These are phyloP conservation scores for Thereva unica DNA, from an alignment of 2,888 invertebrate genomes.

Conservation along the genomic window DNA sequence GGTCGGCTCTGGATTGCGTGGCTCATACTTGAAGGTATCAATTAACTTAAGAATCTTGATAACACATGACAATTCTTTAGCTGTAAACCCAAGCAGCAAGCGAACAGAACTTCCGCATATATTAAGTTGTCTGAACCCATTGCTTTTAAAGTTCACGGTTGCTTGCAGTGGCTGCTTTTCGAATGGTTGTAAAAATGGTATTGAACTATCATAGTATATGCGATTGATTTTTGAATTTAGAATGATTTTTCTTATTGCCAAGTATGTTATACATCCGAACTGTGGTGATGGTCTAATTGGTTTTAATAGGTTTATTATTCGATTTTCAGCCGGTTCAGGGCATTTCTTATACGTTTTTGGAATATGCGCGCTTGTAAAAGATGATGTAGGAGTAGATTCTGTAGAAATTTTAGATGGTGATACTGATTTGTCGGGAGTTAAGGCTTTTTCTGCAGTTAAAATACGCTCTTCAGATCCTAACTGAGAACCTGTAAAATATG, in stretches of 20 bases:
- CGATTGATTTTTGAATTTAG: neutral
- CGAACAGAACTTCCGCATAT: constrained; percentile 7
- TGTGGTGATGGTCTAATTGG: neutral
- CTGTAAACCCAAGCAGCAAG: constrained; percentile 19
- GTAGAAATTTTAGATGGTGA: neutral
- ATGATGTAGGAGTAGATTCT: neutral
- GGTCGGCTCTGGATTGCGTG: neutral
- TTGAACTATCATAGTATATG: neutral
- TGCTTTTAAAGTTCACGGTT: constrained; percentile 13
- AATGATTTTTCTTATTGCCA: constrained; percentile 4
- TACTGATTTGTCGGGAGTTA: neutral
- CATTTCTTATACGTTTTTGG: neutral
- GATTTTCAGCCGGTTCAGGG: neutral
- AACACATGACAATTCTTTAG: constrained; percentile 27
- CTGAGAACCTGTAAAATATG: constrained; percentile 1
- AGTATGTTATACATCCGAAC: constrained; percentile 12
- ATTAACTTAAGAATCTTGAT: constrained; percentile 8
- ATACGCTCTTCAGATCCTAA: neutral
- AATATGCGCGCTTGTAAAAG: neutral
- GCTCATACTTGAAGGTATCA: constrained; percentile 20
- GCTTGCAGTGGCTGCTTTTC: constrained; percentile 1
- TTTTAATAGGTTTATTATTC: neutral
- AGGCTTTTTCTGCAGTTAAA: too few relatives aligned
- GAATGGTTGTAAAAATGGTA: constrained; percentile 1
- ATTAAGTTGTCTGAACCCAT: constrained; percentile 6